Base-by-base conservation (phyloP, 2,113 vertebrate species). In the Podocnemis expansa region DNA sequence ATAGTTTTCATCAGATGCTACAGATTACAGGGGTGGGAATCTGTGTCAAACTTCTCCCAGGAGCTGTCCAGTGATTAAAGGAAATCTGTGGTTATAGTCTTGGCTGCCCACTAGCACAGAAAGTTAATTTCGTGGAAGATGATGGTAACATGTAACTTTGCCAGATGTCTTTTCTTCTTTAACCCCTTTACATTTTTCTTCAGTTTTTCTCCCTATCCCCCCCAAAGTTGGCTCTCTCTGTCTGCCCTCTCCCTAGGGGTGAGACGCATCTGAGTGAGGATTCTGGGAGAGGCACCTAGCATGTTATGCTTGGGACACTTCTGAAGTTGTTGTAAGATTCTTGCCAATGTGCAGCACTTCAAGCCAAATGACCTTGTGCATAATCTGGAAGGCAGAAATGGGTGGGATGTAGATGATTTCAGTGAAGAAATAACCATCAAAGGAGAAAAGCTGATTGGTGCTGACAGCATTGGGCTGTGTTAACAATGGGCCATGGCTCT, bases 31-130 rank as follows among this genome's bases (percentile, higher is more conserved):
- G 96, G 97, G 92, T 97, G 96, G 97, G 97, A 97, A 96, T 96
- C 93, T 86, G 92, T 78, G 95, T 84, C 93, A 95, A 88, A 91
- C 93, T 97, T 97, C 97, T 5, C 93, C 89, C 93, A 89, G 97
- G 96, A 98, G 91, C 96, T 97, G 96, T 97, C 97, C 94, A 96
- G 95, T 97, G 97, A 97, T 98, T 98, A 97, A 97, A 97, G 96
- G 87, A 97, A 96, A 97, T 97, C 97, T 25, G 82, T 38, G 31
- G 96, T 97, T 97, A 90, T 38, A 92, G 94, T 89, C 84, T 84
- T 97, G 97, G 96, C 91, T 92, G 93, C 95, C 94, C 96, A 96
- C 93, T 96, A 98, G 96, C 96, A 97, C 96, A 97, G 31, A 96
- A 93, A 89, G 93, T 96, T 94, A 80, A 89, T 91, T 94, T 96